Evolutionary conservation across 2,888 invertebrate genomes (phyloP), one percentile per base, ranked within the genome.

Genomic region (Gisinianus flammeolus): DNA sequence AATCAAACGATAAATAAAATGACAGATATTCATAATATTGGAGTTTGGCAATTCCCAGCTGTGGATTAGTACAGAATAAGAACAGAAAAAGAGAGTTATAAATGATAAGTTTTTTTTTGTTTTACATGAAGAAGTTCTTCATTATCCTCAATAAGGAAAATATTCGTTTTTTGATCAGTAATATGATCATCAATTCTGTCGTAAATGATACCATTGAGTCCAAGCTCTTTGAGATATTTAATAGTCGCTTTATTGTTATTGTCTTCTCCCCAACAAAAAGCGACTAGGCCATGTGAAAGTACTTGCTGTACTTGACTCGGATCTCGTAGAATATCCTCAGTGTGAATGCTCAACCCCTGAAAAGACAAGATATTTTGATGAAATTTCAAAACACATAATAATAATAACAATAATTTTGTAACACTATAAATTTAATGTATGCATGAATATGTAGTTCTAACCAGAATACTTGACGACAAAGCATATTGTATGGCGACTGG

Each of bases 221-320:
- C 97, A 85, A 96, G 90, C 81, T 92, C 91, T 87, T 97, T 97
- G 44, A 98, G 90, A 86, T 92, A 91, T 85, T 92, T 91, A 76
- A 97, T 95, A 0, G 93, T 94, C 62, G 92, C 91, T 82, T 92
- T 92, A 87, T 94, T 93, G 85, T 97, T 96, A 86, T 96, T 95
- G 85, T 97, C 96, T 85, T 97, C 97, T 31, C 98, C 98, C 98
- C 98, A 98, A 86, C 96, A 96, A 88, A 98, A 98, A 81, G 97
- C 91, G 5, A 97, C 92, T 75, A 98, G 90, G 16, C 94, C 94
- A 22, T 92, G 91, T 85, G 93, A 91, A 84, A 92, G 93, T 1
- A 93, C 95, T 82, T 93, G 87, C 85, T 92, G 91, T 16, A 96
- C 92, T 90, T 94, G 93, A 31, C 91, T 90, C 8, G 94, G 91